Conservation (phyloP, 2,888 invertebrate genomes). For the Mimachlamys varia region DNA sequence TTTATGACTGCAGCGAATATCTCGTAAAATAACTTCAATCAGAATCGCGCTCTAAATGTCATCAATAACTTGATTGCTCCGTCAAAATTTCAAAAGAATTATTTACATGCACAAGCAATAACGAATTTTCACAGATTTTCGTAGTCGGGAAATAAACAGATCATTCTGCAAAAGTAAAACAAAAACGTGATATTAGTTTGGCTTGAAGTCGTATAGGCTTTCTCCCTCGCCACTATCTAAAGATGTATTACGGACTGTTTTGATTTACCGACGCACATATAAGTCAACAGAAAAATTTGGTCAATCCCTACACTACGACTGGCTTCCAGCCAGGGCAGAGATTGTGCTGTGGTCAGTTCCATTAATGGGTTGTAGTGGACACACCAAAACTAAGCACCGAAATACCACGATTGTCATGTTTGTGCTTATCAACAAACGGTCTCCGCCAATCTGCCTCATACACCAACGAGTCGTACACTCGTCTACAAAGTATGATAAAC, state of each 20-base stretch:
- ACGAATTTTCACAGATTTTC: neutral
- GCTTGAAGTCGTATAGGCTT: neutral
- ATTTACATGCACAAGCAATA: too few species aligned
- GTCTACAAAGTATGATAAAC: neutral
- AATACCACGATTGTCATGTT: neutral
- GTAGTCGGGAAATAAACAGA: neutral
- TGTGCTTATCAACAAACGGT: neutral
- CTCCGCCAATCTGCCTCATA: neutral
- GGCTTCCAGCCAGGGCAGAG: constrained; percentile 2
- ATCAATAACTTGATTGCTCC: too few species aligned
- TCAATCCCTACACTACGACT: neutral
- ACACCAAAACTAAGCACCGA: neutral
- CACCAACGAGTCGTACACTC: neutral
- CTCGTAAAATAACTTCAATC: too few species aligned
- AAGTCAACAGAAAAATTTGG: constrained; percentile 31
- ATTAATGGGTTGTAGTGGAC: constrained; percentile 23
- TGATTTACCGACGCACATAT: neutral
- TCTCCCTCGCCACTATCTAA: neutral
- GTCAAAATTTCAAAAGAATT: too few species aligned
- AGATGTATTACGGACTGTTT: neutral
- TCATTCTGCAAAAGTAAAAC: neutral
- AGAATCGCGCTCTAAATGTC: too few species aligned
- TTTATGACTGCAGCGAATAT: too few species aligned
- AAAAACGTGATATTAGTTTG: neutral
- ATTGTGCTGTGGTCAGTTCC: neutral